Base-by-base conservation (phyloP, 2,888 invertebrate genomes). In the Tanypteryx hageni region DNA sequence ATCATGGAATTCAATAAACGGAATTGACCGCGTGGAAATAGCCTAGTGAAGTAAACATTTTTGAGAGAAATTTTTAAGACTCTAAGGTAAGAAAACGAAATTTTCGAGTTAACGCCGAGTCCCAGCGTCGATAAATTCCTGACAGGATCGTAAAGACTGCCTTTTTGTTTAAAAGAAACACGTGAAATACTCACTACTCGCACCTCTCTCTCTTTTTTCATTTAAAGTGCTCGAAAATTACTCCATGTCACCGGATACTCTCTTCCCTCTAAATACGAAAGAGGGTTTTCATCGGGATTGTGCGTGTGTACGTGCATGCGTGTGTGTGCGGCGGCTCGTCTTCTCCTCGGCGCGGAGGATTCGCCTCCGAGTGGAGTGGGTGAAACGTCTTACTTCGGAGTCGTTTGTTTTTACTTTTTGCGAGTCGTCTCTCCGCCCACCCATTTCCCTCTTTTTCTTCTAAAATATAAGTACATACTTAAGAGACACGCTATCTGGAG, bases 141-240 rank as follows among this genome's bases (percentile, higher is more conserved):
- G n/a, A 9, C 11, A n/a, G 22, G n/a, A 22, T n/a, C 8, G 5
- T 68, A 68, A 68, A 68, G 18, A 68, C 0, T 18, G 68, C n/a
- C 9, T n/a, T 22, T 68, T 68, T 68, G 18, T 68, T n/a, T n/a
- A 44, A 68, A 68, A 68, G 18, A n/a, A n/a, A 68, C 68, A 2
- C n/a, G 68, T n/a, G 22, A 9, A 68, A 11, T 68, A 68, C 11
- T 18, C 68, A n/a, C 10, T 18, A 18, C 76, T 76, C 76, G 7
- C 44, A 5, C 44, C 7, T 76, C 76, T 76, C n/a, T 76, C 11
- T n/a, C 76, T 76, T 27, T 27, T n/a, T 27, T 76, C 76, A 5
- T 76, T 76, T 13, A 76, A 76, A 76, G 76, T 76, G 27, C 76
- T 76, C 22, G 22, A 14, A 76, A 76, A 76, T 76, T 76, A 76